Evolutionary conservation across 2,113 vertebrate genomes (phyloP).

Genomic region (Mesitornis unicolor): DNA sequence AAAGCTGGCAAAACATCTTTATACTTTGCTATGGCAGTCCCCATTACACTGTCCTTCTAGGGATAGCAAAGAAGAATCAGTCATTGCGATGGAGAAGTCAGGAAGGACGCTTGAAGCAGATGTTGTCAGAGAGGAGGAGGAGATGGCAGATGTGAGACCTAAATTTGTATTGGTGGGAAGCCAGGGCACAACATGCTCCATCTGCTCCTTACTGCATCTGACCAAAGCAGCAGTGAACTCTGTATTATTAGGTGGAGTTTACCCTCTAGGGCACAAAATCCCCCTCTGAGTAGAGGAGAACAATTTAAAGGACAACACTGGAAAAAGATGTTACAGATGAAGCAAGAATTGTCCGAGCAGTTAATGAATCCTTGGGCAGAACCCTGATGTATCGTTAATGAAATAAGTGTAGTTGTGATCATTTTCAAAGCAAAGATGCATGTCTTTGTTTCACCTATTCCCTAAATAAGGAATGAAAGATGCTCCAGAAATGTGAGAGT

Average conservation of each 20-base stretch:
- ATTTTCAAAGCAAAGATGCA: background rate
- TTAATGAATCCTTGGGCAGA: background rate
- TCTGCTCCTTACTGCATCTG: background rate
- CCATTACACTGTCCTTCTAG: background rate
- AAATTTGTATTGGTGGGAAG: background rate
- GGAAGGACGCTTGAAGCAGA: background rate
- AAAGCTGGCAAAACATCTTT: background rate
- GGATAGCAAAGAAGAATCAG: background rate
- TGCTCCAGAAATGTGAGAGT: background rate
- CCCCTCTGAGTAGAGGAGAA: background rate
- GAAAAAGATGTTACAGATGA: fast-evolving
- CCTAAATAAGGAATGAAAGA: background rate
- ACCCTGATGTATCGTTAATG: background rate
- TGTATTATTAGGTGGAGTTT: background rate
- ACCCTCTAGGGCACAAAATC: background rate
- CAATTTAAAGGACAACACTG: background rate
- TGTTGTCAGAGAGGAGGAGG: background rate
- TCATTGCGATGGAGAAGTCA: background rate
- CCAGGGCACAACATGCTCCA: background rate
- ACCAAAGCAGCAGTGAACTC: background rate
- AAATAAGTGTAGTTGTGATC: background rate
- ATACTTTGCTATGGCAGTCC: background rate
- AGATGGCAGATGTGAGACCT: slow-evolving; percentile 7
- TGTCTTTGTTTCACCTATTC: background rate
- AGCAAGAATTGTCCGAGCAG: background rate